phyloP scores from a whole-genome alignment of 2,113 vertebrate genomes.

The Erpornis zantholeuca region DNA sequence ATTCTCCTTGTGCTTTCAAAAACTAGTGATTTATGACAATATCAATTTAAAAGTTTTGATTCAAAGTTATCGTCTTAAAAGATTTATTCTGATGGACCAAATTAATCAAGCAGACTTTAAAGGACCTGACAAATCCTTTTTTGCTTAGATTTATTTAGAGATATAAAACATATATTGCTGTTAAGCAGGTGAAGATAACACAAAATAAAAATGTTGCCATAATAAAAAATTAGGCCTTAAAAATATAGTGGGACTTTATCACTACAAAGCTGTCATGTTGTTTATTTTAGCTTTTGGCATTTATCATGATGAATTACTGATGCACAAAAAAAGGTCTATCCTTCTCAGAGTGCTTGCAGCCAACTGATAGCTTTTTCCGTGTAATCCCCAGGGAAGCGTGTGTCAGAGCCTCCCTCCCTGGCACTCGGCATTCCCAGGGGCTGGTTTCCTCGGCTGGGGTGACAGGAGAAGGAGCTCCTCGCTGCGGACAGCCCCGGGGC shows the following conservation, averaged over 20 bases:
- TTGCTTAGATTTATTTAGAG: background rate
- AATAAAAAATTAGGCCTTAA: slow-evolving; percentile 1
- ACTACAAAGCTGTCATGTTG: background rate
- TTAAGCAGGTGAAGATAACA: background rate
- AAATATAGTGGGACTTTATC: background rate
- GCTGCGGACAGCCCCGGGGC: background rate
- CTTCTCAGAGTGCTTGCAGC: background rate
- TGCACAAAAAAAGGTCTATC: background rate
- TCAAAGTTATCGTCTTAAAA: background rate
- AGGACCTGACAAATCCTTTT: background rate
- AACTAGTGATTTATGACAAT: background rate
- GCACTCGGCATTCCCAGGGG: rapidly evolving
- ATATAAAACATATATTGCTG: background rate
- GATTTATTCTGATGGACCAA: background rate
- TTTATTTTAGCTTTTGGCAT: slow-evolving; percentile 19
- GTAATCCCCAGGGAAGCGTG: background rate
- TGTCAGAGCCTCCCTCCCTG: background rate
- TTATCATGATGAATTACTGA: background rate
- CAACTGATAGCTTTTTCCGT: background rate
- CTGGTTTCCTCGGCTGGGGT: background rate
- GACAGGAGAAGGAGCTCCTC: background rate
- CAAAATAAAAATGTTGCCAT: background rate
- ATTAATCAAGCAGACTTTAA: background rate
- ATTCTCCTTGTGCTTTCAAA: background rate
- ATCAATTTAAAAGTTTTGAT: background rate